Percentiles rank a stretch among this genome's conserved stretches.
Evolutionary conservation across 2,888 invertebrate species (phyloP).

Genomic region (Eristalis pertinax): DNA sequence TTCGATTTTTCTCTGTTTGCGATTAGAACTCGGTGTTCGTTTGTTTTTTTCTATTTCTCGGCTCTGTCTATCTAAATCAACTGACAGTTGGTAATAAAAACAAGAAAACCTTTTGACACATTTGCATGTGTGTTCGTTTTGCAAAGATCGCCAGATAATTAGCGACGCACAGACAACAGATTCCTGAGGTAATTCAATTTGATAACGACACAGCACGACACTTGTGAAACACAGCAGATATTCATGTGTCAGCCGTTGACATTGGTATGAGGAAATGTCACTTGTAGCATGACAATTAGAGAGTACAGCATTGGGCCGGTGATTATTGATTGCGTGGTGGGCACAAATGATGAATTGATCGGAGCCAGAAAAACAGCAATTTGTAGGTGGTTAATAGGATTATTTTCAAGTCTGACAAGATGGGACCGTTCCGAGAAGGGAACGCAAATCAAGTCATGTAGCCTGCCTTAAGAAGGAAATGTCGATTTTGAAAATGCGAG

Average conservation of each 20-base stretch:
- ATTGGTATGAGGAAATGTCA: constrained; percentile 48
- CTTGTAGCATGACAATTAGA: constrained; percentile 43
- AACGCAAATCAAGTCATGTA: not conserved
- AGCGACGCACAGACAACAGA: constrained; percentile 3
- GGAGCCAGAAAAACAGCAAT: constrained; percentile 32
- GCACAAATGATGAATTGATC: constrained; percentile 52
- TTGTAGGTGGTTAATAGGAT: constrained; percentile 69
- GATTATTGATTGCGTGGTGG: constrained; percentile 46
- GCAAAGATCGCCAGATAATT: constrained; percentile 10
- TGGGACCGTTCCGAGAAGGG: not conserved
- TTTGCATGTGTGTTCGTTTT: constrained; percentile 11
- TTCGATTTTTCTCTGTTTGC: constrained; percentile 29
- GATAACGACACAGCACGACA: constrained; percentile 13
- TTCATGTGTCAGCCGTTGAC: not conserved
- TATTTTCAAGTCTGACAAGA: constrained; percentile 16
- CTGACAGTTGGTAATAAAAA: not conserved
- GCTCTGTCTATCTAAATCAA: too few relatives aligned
- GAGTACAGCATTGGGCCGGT: not conserved
- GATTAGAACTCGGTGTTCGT: not conserved
- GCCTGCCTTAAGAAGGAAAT: constrained; percentile 47
- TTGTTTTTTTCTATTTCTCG: too few relatives aligned
- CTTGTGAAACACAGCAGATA: not conserved
- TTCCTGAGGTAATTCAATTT: not conserved
- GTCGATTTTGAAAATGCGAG: constrained; percentile 24
- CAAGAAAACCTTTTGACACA: not conserved